A percentile compares a stretch with the other conserved stretches of the same genome.
These are phyloP conservation scores for Catamblyrhynchus diadema DNA, from an alignment of 2,797 vertebrate species.

Conservation along the genomic window DNA sequence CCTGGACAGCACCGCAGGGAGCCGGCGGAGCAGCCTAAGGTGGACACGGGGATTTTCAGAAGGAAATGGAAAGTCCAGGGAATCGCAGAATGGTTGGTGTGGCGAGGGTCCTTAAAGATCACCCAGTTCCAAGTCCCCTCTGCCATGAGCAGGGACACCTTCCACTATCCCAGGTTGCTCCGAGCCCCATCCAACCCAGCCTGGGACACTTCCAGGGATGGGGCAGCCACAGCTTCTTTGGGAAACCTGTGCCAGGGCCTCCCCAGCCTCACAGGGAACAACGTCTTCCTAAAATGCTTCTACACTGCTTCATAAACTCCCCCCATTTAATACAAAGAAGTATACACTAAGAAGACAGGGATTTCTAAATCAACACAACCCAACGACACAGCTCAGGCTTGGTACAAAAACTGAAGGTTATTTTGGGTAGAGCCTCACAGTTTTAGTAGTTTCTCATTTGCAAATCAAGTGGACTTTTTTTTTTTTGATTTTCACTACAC, in stretches of 20 bases:
- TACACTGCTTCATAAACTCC: too few species aligned
- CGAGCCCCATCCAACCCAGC: fast-evolving
- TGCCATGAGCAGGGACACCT: background rate
- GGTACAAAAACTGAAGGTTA: background rate
- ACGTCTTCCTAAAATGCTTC: background rate
- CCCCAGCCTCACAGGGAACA: fast-evolving
- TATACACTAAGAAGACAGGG: background rate
- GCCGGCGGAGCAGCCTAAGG: fast-evolving
- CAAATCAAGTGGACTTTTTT: background rate
- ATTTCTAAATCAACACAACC: background rate
- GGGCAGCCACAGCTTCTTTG: background rate
- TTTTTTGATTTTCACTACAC: background rate
- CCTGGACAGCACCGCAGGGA: slow-evolving; percentile 67
- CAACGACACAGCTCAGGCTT: fast-evolving
- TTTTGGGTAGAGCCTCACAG: background rate
- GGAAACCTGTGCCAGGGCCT: background rate
- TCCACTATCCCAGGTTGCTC: fast-evolving
- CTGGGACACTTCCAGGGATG: background rate
- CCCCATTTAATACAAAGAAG: fast-evolving
- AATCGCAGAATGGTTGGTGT: fast-evolving
- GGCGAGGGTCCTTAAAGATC: background rate
- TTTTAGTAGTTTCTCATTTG: background rate
- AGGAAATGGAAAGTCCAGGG: background rate
- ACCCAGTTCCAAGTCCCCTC: background rate
- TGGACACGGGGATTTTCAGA: fast-evolving